Base-by-base conservation (phyloP, 2,113 vertebrate genomes). In the Seriola aureovittata region DNA sequence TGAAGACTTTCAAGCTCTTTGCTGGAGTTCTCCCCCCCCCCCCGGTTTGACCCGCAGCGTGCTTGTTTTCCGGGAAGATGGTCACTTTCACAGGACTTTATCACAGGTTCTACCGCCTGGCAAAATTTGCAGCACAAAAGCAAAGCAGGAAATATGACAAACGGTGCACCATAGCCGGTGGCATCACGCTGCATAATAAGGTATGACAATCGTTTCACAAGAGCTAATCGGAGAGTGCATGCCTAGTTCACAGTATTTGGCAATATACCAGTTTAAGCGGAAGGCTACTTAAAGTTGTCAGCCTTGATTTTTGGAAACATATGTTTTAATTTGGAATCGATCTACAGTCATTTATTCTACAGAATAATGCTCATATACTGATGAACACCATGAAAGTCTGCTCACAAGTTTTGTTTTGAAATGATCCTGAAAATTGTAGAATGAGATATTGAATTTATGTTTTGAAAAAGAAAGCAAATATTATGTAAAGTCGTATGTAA, bases 1-100 rank as follows among this genome's bases (percentile, higher is more conserved):
- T 66, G 50, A 23, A 10, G 14, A n/a, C 16, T 21, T 66, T 0
- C 21, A 25, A 29, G 58, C 7, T 8, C 16, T 10, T 12, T 5
- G 46, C n/a, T 23, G 32, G 4, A n/a, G 46, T 1, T 46, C 5
- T 2, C 23, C 23, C 23, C 23, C 23, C 2, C 2, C 2, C 29
- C 29, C 19, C 34, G 4, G 29, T 2, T 29, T 29, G 29, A 29
- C 29, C 29, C 29, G 29, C 29, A 29, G 29, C 29, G 29, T 29
- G 29, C 2, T 29, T 29, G 25, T 29, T 29, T 29, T 29, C 29
- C 29, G 29, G 29, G 17, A 80, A 57, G 23, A 93, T 94, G 93
- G 81, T 91, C 0, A 69, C 88, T 23, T 50, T 93, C 25, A 72
- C 38, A 11, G 70, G 73, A 25, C 29, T 93, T 34, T 84, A 5